These are phyloP conservation scores for Scarus forsteni DNA, from an alignment of 2,797 vertebrate species.

Conservation along the genomic window DNA sequence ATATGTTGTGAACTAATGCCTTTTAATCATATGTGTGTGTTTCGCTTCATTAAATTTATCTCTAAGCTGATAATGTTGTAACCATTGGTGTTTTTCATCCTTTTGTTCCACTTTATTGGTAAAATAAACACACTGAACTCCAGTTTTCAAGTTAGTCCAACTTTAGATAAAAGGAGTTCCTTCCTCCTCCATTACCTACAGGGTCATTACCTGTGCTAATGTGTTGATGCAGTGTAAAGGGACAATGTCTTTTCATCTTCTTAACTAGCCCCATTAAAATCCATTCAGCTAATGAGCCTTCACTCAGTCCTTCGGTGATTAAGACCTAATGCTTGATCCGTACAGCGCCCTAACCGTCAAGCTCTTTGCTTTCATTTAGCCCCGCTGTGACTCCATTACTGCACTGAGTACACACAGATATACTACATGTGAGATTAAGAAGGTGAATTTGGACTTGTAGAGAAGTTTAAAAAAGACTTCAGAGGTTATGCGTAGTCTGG, in stretches of 20 bases:
- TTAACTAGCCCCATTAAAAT: conserved; percentile 82
- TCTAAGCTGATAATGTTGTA: background rate
- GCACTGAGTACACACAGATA: conserved; percentile 9
- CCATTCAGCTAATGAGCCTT: conserved; percentile 80
- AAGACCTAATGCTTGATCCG: conserved; percentile 62
- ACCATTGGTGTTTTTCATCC: background rate
- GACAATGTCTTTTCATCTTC: conserved; percentile 73
- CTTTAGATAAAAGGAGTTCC: conserved; percentile 21
- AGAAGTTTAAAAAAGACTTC: background rate
- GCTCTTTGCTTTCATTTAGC: conserved; percentile 52
- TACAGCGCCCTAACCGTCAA: conserved; percentile 46
- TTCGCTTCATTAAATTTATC: no score
- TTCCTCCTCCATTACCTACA: conserved; percentile 55
- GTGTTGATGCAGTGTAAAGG: conserved; percentile 62
- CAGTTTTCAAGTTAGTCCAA: conserved; percentile 5
- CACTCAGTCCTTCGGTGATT: conserved; percentile 71
- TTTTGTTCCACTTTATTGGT: background rate
- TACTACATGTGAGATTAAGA: background rate
- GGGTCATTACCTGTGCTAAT: conserved; percentile 75
- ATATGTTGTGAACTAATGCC: no score
- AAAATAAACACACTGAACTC: background rate
- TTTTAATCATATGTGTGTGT: no score
- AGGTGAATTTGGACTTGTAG: background rate
- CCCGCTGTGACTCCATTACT: conserved; percentile 36
- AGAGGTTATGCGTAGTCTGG: background rate